phyloP scores from a whole-genome alignment of 2,113 vertebrate genomes.

The Seriola aureovittata region DNA sequence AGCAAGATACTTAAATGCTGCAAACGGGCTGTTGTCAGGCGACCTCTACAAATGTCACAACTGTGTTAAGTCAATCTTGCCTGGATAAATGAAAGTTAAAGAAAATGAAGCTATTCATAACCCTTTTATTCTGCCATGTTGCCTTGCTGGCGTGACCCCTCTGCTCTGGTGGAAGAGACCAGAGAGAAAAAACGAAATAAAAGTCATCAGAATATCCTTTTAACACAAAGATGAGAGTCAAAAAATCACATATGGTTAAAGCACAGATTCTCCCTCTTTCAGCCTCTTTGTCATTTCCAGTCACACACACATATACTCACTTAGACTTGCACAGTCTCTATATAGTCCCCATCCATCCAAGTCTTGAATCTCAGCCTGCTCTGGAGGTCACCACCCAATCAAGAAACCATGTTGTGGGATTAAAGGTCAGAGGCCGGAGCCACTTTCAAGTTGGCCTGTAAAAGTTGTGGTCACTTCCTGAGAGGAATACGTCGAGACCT shows the following conservation, averaged over 20 bases:
- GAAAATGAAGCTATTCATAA: not conserved
- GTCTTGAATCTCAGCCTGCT: slow-evolving; percentile 15
- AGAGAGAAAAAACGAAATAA: slow-evolving; percentile 1
- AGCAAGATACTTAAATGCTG: not conserved
- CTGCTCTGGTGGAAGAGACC: not conserved
- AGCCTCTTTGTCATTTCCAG: not conserved
- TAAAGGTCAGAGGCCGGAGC: slow-evolving; percentile 42
- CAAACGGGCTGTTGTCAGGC: not conserved
- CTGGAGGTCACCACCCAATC: slow-evolving; percentile 57
- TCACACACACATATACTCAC: not conserved
- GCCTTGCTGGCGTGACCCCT: not conserved
- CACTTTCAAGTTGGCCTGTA: slow-evolving; percentile 51
- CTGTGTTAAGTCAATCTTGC: not conserved
- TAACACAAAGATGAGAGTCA: not conserved
- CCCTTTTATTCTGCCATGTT: not conserved
- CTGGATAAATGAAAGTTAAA: not conserved
- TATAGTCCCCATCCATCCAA: slow-evolving; percentile 26
- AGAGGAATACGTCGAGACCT: slow-evolving; percentile 28
- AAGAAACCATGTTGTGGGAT: slow-evolving; percentile 41
- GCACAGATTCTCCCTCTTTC: too few species aligned
- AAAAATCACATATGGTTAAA: slow-evolving; percentile 2
- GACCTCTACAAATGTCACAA: not conserved
- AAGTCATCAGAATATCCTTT: not conserved
- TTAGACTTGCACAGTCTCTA: not conserved
- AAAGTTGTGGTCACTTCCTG: slow-evolving; percentile 54